These are phyloP conservation scores for Rafetus swinhoei DNA, from an alignment of 2,113 vertebrate genomes.

Conservation along the genomic window DNA sequence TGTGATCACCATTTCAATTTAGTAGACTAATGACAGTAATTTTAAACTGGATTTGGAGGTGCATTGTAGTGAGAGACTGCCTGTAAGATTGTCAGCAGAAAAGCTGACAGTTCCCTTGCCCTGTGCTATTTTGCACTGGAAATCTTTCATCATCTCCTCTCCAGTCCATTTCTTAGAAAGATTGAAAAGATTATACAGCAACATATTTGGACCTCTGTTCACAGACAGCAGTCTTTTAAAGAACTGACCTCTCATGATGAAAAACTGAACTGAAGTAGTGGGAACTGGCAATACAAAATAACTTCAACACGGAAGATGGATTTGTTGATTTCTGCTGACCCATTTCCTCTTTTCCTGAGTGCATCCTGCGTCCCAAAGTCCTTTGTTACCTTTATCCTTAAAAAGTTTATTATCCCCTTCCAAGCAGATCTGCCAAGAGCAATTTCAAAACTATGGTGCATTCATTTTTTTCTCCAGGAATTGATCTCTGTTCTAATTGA, in stretches of 20 bases:
- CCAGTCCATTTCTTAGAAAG: too few relatives aligned
- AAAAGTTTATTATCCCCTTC: neutral
- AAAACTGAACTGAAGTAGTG: too few relatives aligned
- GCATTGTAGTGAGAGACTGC: neutral
- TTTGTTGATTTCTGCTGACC: neutral
- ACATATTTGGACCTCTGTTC: too few relatives aligned
- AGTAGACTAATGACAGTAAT: neutral
- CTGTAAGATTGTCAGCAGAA: neutral
- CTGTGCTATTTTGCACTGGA: too few relatives aligned
- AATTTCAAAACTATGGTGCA: neutral
- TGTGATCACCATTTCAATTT: neutral
- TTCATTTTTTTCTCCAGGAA: neutral
- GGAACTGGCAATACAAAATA: too few relatives aligned
- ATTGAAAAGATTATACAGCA: too few relatives aligned
- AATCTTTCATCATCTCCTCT: too few relatives aligned
- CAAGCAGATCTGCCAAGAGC: neutral
- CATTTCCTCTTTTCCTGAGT: neutral
- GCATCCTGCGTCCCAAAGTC: neutral
- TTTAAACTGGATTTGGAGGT: neutral
- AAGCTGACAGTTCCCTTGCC: neutral
- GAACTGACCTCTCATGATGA: too few relatives aligned
- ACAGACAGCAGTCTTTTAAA: too few relatives aligned
- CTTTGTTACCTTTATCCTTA: neutral
- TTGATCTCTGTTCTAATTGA: neutral
- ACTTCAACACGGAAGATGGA: neutral